Evolutionary conservation across 2,888 invertebrate genomes (phyloP).

Genomic region (Heterodera filipjevi): DNA sequence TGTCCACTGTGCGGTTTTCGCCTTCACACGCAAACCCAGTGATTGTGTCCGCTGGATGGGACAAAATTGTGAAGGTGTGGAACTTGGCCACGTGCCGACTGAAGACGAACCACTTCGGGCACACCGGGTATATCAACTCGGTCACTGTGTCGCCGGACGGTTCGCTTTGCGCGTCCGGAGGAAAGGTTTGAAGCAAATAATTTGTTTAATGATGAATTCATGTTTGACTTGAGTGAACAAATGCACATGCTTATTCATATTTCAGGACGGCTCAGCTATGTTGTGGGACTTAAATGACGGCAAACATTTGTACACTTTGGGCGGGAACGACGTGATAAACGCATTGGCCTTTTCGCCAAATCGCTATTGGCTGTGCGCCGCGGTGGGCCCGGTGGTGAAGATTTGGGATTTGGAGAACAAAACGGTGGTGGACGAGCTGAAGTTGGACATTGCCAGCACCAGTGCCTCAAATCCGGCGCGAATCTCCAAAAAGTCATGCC

Average conservation of each 20-base stretch:
- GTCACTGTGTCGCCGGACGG: constrained; percentile 99
- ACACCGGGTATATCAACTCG: constrained; percentile 94
- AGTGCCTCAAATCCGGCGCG: constrained; percentile 48
- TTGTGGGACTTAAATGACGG: constrained; percentile 99
- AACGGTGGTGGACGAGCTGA: constrained; percentile 96
- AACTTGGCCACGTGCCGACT: constrained; percentile 96
- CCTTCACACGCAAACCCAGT: constrained; percentile 97
- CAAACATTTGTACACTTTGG: constrained; percentile 96
- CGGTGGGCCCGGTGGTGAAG: constrained; percentile 94
- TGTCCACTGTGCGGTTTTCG: constrained; percentile 96
- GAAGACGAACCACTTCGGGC: constrained; percentile 96
- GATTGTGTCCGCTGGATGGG: constrained; percentile 98
- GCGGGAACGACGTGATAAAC: constrained; percentile 97
- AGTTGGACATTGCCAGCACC: constrained; percentile 86
- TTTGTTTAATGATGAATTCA: too few species aligned
- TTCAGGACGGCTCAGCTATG: constrained; percentile 94
- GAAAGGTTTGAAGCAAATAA: constrained; percentile 34
- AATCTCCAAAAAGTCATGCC: constrained; percentile 80
- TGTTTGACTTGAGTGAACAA: too few species aligned
- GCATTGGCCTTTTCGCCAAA: constrained; percentile 98
- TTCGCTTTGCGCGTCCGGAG: constrained; percentile 98
- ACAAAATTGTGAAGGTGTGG: constrained; percentile 88
- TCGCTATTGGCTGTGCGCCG: constrained; percentile 96
- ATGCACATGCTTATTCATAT: not conserved
- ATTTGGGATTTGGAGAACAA: constrained; percentile 99